Evolutionary conservation across 2,113 vertebrate species (phyloP), one percentile per base, ranked within the genome.

Genomic region (Columba janthina): DNA sequence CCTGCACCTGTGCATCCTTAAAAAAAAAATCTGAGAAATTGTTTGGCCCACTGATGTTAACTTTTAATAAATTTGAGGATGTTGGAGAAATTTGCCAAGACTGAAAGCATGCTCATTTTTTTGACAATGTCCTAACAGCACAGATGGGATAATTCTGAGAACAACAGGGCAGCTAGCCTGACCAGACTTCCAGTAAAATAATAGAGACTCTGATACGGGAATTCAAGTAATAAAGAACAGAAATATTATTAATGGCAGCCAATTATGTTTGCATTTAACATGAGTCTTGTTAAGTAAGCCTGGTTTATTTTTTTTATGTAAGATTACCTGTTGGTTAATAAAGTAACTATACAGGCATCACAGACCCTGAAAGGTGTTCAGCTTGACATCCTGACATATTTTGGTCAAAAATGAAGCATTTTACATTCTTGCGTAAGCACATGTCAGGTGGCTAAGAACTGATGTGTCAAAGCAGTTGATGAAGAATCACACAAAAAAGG

Each of bases 181-280:
- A 85, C 34, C 53, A 91, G 44, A 61, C 48, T 93, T 93, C 77
- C 70, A 85, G 70, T 22, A 89, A 91, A 93, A 78, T 72, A 91
- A 69, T 11, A 72, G 34, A 75, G 60, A 72, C 34, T 6, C 20
- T 89, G 78, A 69, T 53, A 65, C 9, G n/a, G 29, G 66, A 85
- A 82, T 69, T 88, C 61, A 81, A 75, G 22, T 48, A 64, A 91
- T 64, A 81, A 93, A 84, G 32, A 87, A 82, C 36, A 81, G 31
- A 10, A 87, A 44, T 93, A 48, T 87, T 89, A 46, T 85, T 91
- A 72, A 44, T 89, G 93, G 77, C 62, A 89, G 17, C 5, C 38
- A 81, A 2, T 34, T 6, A 60, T 42, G 26, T 75, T 89, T 89
- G 78, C 15, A 34, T 69, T 81, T 26, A 87, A 56, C 22, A 51